Evolutionary conservation across 2,113 vertebrate genomes (phyloP), one percentile per base, ranked within the genome.

Genomic region (Elaphurus davidianus): DNA sequence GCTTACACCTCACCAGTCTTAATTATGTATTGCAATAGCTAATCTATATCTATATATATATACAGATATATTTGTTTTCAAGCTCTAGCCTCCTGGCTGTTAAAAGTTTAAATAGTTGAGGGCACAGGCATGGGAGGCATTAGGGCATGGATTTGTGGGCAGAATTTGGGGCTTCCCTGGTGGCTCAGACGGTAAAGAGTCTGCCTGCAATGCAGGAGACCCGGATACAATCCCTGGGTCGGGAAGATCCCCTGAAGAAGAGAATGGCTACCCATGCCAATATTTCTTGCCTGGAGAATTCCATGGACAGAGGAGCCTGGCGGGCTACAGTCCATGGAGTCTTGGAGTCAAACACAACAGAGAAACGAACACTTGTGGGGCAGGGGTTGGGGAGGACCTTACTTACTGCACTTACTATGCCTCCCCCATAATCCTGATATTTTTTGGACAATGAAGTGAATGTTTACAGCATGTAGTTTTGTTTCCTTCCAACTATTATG

Each of bases 401-500:
- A 96, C 97, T 98, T 50, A 50, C 94, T 96, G 96, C 94, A 81
- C 98, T 98, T 98, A 98, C 98, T 93, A 96, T 97, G 98, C 98
- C 99, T 98, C 97, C 98, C 96, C 97, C 76, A 97, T 98, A 98
- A 96, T 98, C 98, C 98, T 98, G 98, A 98, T 98, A 98, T 98
- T 99, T 99, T 99, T 99, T 98, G 98, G 99, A 99, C 99, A 99
- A 99, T 99, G 98, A 98, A 98, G 96, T 97, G 98, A 98, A 98
- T 99, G 99, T 99, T 99, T 99, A 99, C 99, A 99, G 98, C 99
- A 98, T 99, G 99, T 99, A 99, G 99, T 99, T 99, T 99, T 99
- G 99, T 99, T 99, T 99, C 99, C 99, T 99, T 99, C 99, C 99
- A 99, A 99, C 99, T 99, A 99, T 99, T 99, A 99, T 99, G 99